Percentiles rank a stretch among this genome's conserved stretches.
These are phyloP conservation scores for Rattus rattus DNA, from an alignment of 2,113 vertebrate genomes.

Conservation along the genomic window DNA sequence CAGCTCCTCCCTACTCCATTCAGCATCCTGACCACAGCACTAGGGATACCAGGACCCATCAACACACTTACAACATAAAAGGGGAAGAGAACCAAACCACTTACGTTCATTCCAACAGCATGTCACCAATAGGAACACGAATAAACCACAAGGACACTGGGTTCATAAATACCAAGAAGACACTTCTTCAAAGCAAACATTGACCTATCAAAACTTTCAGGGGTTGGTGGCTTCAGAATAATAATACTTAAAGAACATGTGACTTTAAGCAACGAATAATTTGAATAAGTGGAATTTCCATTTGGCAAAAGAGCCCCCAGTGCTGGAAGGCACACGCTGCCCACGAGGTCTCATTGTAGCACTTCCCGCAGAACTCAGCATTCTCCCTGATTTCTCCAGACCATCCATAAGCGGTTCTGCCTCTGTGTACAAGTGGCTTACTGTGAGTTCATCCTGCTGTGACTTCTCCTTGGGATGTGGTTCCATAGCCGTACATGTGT, in stretches of 20 bases:
- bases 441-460: not conserved
- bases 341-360: not conserved
- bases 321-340: not conserved
- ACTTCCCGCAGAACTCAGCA: not conserved
- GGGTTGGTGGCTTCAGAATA: slow-evolving; percentile 23
- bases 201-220: not conserved
- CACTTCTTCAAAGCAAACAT: slow-evolving; percentile 1
- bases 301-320: not conserved
- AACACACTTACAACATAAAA: not conserved
- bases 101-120: not conserved
- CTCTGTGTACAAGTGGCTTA: not conserved
- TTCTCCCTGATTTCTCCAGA: not conserved
- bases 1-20: not conserved
- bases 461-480: not conserved
- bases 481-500: not conserved
- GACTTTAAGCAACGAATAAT: slow-evolving; percentile 1
- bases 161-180: not conserved
- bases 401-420: not conserved
- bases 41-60: not conserved
- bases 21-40: not conserved
- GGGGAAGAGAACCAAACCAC: not conserved
- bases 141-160: not conserved
- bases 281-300: not conserved
- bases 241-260: not conserved
- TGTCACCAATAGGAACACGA: not conserved